Percentiles rank a stretch among this genome's conserved stretches.
These are phyloP conservation scores for Dicranocentrus wangi DNA, from an alignment of 2,888 invertebrate species.

Conservation along the genomic window DNA sequence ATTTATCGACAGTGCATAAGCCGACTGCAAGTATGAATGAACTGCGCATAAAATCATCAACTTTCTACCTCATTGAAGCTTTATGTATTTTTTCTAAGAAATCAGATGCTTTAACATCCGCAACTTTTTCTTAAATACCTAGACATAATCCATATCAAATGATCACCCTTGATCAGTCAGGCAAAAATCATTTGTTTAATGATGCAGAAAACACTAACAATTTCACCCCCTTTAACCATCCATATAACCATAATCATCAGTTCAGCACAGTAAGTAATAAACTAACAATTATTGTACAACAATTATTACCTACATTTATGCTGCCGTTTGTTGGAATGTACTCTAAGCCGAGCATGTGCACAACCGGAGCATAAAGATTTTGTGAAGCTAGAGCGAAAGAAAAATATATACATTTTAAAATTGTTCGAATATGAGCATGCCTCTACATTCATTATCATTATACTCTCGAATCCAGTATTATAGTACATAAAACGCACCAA, in stretches of 20 bases:
- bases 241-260: conserved; percentile 4
- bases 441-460: neutral
- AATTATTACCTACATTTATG: too few relatives aligned
- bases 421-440: neutral
- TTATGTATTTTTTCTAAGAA: conserved; percentile 9
- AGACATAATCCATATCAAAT: neutral
- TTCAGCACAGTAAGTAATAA: conserved; percentile 12
- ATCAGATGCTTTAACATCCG: conserved; percentile 19
- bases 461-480: neutral
- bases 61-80: conserved; percentile 28
- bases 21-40: neutral
- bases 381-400: neutral
- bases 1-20: neutral
- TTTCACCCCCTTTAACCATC: conserved; percentile 48
- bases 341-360: neutral
- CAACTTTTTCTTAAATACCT: neutral
- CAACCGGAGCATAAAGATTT: too few relatives aligned
- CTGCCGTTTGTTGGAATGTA: too few relatives aligned
- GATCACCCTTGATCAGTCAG: conserved; percentile 29
- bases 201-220: conserved; percentile 42
- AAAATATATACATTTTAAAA: neutral
- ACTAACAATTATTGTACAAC: conserved; percentile 1
- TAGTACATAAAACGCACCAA: neutral
- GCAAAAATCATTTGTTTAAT: conserved; percentile 42
- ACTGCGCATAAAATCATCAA: neutral